phyloP scores from a whole-genome alignment of 2,888 invertebrate genomes.

The Barypeithes pellucidus region DNA sequence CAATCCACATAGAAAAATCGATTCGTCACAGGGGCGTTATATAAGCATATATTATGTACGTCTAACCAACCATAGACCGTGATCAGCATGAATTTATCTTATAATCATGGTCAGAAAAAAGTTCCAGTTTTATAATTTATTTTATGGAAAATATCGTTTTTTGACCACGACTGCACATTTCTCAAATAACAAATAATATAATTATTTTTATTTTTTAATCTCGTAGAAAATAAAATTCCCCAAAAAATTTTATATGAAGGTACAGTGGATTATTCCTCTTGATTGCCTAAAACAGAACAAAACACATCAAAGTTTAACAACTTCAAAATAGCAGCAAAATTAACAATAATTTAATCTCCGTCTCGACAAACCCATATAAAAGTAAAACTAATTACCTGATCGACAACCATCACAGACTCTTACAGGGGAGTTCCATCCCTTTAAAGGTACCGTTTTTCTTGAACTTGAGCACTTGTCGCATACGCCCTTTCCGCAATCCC shows the following conservation, averaged over 20 bases:
- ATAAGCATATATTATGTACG: too few relatives aligned
- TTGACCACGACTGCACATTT: background rate
- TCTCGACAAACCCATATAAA: too few relatives aligned
- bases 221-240: slow-evolving; percentile 14
- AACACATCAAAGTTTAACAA: background rate
- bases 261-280: slow-evolving; percentile 7
- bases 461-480: slow-evolving; percentile 76
- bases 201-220: background rate
- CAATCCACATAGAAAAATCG: too few relatives aligned
- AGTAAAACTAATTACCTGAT: slow-evolving; percentile 28
- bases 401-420: slow-evolving; percentile 83
- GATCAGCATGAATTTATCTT: too few relatives aligned
- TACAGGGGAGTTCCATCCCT: slow-evolving; percentile 82
- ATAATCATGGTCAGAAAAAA: background rate
- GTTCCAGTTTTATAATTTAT: too few relatives aligned
- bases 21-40: too few relatives aligned
- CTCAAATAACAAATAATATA: background rate
- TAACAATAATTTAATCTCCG: too few relatives aligned
- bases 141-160: too few relatives aligned
- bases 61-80: too few relatives aligned
- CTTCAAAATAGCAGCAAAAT: too few relatives aligned
- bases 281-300: slow-evolving; percentile 13
- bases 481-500: slow-evolving; percentile 82
- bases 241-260: slow-evolving; percentile 5
- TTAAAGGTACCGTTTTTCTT: slow-evolving; percentile 79